Evolutionary conservation across 2,113 vertebrate genomes (phyloP).

Genomic region (Archocentrus centrarchus): DNA sequence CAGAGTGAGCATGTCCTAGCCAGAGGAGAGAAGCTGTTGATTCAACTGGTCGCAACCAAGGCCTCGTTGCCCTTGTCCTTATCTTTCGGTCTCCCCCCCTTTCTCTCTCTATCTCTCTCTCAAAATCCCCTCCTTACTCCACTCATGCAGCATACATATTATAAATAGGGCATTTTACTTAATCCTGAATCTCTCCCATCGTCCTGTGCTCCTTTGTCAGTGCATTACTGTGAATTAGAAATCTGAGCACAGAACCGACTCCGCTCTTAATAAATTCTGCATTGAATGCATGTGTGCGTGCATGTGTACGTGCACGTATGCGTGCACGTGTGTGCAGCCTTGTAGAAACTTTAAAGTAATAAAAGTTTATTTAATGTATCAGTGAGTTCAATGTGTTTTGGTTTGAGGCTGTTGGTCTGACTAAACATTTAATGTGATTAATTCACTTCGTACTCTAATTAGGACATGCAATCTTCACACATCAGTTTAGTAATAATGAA

Average conservation of each 20-base stretch:
- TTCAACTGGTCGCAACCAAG: constrained; percentile 54
- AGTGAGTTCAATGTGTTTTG: too few relatives aligned
- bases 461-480: too few relatives aligned
- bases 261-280: neutral
- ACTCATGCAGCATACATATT: constrained; percentile 14
- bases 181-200: constrained; percentile 48
- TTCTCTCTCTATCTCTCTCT: constrained; percentile 21
- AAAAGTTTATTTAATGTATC: too few relatives aligned
- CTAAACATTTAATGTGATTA: too few relatives aligned
- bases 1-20: constrained; percentile 55
- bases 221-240: constrained; percentile 31
- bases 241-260: neutral
- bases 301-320: neutral
- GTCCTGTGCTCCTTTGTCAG: constrained; percentile 32
- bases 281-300: neutral
- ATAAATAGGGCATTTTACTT: constrained; percentile 35
- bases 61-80: constrained; percentile 59
- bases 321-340: neutral
- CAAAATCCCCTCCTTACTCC: constrained; percentile 28
- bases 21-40: constrained; percentile 69
- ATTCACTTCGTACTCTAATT: too few relatives aligned
- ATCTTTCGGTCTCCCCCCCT: constrained; percentile 14
- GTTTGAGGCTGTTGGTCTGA: too few relatives aligned
- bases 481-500: too few relatives aligned
- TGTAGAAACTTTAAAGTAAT: too few relatives aligned